These are phyloP conservation scores for Diarsia brunnea DNA, from an alignment of 2,888 invertebrate genomes.

Conservation along the genomic window DNA sequence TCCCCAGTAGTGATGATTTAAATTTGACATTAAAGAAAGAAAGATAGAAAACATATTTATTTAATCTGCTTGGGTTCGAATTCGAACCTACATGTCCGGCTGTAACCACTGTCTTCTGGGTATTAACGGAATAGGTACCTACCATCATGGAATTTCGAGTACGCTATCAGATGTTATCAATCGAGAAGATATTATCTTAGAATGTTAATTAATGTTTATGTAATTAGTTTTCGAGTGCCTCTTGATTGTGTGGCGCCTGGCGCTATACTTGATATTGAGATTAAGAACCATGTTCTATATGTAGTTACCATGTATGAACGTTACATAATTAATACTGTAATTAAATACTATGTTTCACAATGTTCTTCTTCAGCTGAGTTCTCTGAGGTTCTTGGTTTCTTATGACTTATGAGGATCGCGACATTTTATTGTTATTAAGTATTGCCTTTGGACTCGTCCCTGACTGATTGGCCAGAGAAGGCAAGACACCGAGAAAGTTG, in stretches of 20 bases:
- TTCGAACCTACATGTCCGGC: background rate
- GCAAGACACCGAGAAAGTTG: too few relatives aligned
- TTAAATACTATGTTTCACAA: background rate
- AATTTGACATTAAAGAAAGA: too few relatives aligned
- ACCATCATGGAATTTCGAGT: constrained; percentile 10
- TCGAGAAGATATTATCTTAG: constrained; percentile 24
- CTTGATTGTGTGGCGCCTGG: constrained; percentile 3
- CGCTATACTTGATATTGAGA: background rate
- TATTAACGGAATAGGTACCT: constrained; percentile 1
- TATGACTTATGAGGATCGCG: background rate
- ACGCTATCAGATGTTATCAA: constrained; percentile 30
- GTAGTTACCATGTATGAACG: background rate
- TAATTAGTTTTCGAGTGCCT: constrained; percentile 22
- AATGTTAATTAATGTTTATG: constrained; percentile 40
- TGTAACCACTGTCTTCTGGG: background rate
- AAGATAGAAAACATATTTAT: too few relatives aligned
- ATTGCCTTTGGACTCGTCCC: too few relatives aligned
- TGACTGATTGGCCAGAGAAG: too few relatives aligned
- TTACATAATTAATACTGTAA: constrained; percentile 4
- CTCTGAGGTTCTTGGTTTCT: background rate
- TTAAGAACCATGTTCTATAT: constrained; percentile 4
- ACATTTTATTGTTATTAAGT: background rate
- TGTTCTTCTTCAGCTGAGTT: background rate
- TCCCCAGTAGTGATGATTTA: background rate
- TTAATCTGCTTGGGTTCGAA: background rate